Evolutionary conservation across 1,140 invertebrate genomes (phyloP), one percentile per base, ranked within the genome.

Genomic region (Drosophila lacteicornis): DNA sequence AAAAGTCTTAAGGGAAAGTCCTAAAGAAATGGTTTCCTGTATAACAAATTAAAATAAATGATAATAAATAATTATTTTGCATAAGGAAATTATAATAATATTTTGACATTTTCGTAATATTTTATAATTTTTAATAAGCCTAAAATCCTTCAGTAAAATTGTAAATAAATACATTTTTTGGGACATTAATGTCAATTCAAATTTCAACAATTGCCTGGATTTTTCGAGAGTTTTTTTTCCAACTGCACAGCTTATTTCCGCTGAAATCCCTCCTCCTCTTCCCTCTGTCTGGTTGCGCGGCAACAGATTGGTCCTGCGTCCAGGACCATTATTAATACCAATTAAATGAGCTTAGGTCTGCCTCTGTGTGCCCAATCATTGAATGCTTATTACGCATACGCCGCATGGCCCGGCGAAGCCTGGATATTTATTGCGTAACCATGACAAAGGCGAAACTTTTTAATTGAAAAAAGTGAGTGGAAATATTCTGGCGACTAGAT

Each of bases 331-430:
- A 80, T 80, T 80, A 80, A 80, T 80, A 75, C 78, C 55, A 80
- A 80, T 80, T 67, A 80, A 80, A 75, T 67, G 51, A 42, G 78
- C 70, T 80, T 80, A 80, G 55, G 40, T 36, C 45, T n/a, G 30
- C 43, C 63, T 56, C 49, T 53, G 70, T 60, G 38, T 81, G 75
- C 62, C 43, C 22, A 78, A 70, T 85, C 68, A 85, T 74, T 82
- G 58, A 43, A 62, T 58, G 47, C 68, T 75, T 75, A 86, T 85
- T 86, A 70, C 78, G 78, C 49, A 85, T 85, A 85, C 82, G 82
- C 50, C 74, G 42, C 51, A 19, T 78, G 59, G 58, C 19, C 15
- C 47, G 15, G 19, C 66, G 43, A 38, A 36, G 50, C 45, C 49
- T 43, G n/a, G 7, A 50, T 77, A 80, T 60, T 60, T 74, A 80